Percentiles rank a stretch among this genome's conserved stretches.
These are phyloP conservation scores for Euphysa ruthae DNA, from an alignment of 30 jellyfish, hydroid and myxozoan genomes.

Conservation along the genomic window DNA sequence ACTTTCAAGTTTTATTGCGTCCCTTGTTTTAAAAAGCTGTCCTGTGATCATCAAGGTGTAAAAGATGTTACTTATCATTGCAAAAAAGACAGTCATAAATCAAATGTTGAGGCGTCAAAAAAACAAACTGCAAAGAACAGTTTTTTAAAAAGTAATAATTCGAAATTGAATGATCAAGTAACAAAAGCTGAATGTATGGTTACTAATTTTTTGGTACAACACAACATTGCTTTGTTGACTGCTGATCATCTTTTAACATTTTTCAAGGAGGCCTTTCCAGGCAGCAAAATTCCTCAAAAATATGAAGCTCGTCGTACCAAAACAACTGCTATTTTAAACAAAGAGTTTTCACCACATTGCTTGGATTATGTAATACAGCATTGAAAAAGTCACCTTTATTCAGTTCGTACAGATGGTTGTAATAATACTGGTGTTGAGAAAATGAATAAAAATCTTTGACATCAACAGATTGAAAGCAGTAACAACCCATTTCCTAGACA, in stretches of 20 bases:
- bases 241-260: slow-evolving; percentile 44
- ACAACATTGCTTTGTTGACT: no score
- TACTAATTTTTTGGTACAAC: slow-evolving; percentile 42
- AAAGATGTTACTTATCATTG: no score
- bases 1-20: slow-evolving; percentile 26
- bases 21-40: slow-evolving; percentile 29
- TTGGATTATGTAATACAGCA: no score
- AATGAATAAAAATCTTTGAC: slow-evolving; percentile 55
- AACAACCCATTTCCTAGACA: slow-evolving; percentile 33
- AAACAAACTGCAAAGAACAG: background rate
- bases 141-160: background rate
- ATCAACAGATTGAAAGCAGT: slow-evolving; percentile 28
- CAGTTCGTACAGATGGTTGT: no score
- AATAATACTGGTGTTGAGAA: slow-evolving; percentile 49
- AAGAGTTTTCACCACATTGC: no score
- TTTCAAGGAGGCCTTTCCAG: slow-evolving; percentile 13
- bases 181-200: slow-evolving; percentile 37
- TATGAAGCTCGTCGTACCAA: no score
- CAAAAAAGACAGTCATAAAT: no score
- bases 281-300: slow-evolving; percentile 27
- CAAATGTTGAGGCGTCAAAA: no score
- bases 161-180: no score
- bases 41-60: slow-evolving; percentile 53
- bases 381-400: no score
- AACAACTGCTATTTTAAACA: no score